These are phyloP conservation scores for Sphyrna mokarran DNA, from an alignment of 2,113 vertebrate species.

Conservation along the genomic window DNA sequence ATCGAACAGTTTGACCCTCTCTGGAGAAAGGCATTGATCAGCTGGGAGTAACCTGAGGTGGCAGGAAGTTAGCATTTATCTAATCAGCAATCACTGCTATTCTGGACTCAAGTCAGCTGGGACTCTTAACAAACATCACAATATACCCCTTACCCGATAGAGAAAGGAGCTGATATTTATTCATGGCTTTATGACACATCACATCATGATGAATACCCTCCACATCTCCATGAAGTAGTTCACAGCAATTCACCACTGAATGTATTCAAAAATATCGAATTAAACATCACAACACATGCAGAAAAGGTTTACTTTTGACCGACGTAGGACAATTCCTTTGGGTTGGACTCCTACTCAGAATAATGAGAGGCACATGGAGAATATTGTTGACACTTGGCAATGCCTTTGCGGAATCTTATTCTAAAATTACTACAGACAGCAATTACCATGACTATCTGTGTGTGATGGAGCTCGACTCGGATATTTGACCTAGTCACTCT, in stretches of 20 bases:
- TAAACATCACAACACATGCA: background rate
- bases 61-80: background rate
- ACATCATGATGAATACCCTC: background rate
- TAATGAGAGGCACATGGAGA: no score
- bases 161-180: background rate
- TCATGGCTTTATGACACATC: background rate
- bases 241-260: background rate
- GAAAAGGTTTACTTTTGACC: no score
- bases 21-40: background rate
- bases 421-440: no score
- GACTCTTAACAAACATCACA: background rate
- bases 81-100: background rate
- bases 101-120: background rate
- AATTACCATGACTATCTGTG: no score
- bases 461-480: no score
- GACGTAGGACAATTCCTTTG: no score
- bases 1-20: background rate
- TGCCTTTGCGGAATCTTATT: no score
- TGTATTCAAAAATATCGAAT: background rate
- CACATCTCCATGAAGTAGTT: background rate
- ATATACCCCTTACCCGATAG: background rate
- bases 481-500: no score
- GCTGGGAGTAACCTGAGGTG: background rate
- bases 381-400: no score
- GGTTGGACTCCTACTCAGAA: no score